Evolutionary conservation across 1,140 invertebrate species (phyloP), one percentile per base, ranked within the genome.

Genomic region (Chelonus insularis): DNA sequence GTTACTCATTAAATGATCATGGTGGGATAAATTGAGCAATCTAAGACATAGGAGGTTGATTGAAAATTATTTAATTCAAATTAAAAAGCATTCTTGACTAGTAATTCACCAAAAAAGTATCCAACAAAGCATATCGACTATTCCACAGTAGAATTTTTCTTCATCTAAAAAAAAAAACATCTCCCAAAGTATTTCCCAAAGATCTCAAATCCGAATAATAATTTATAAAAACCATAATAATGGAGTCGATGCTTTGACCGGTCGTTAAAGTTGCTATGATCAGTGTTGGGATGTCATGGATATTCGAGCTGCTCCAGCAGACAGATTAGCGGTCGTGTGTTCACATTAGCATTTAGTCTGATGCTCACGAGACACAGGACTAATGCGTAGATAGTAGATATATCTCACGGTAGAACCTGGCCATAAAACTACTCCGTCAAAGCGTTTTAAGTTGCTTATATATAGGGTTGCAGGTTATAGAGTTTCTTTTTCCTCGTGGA

Each of bases 311-410:
- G 25, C 25, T 29, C 25, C 25, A 29, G 25, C 4, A 39, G 36
- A 39, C 36, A 39, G 36, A 39, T 39, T 39, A 39, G 36, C 36
- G 36, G 36, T 39, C 36, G 36, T 5, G 36, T 39, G 12, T 39
- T 39, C 36, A 39, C n/a, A 39, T 39, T 39, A n/a, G 36, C 36
- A 39, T 39, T 39, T 39, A n/a, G 36, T 39, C 36, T 39, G 36
- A 39, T 39, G n/a, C 36, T 39, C 36, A 39, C 36, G n/a, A 11
- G 4, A 39, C 36, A 2, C 12, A 1, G 9, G 36, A n/a, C 1
- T 39, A 39, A 14, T 39, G 12, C 12, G 12, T 39, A 39, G 36
- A 39, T 1, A 39, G 8, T 4, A 14, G 9, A 39, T n/a, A 39
- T 39, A 39, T 39, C 1, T 39, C 4, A 11, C 1, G 36, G 32